Conservation (phyloP, 2,797 vertebrate species). For the Melanotaenia nigrans region DNA sequence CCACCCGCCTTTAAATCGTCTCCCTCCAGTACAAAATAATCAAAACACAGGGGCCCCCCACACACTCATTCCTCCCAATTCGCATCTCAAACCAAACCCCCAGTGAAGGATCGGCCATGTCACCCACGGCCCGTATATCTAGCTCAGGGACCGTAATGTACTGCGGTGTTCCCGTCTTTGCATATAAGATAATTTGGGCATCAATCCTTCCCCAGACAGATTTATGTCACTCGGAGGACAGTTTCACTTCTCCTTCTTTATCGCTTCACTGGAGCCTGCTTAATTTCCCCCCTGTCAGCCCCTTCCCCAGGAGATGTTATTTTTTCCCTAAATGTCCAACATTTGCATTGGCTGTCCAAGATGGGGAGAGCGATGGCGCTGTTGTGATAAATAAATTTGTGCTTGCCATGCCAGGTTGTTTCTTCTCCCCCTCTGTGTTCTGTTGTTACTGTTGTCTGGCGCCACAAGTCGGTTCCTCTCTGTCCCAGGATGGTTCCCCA, state of each 20-base stretch:
- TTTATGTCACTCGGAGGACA: slow-evolving; percentile 99
- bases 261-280: slow-evolving; percentile 99
- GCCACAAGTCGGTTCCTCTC: slow-evolving; percentile 74
- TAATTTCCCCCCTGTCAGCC: slow-evolving; percentile 98
- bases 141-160: slow-evolving; percentile 91
- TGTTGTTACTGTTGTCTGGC: slow-evolving; percentile 75
- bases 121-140: slow-evolving; percentile 94
- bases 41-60: slow-evolving; percentile 87
- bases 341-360: slow-evolving; percentile 91
- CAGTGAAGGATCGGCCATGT: slow-evolving; percentile 94
- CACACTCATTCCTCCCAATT: slow-evolving; percentile 68
- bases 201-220: slow-evolving; percentile 97
- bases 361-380: slow-evolving; percentile 83
- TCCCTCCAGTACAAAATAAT: slow-evolving; percentile 93
- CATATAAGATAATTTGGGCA: slow-evolving; percentile 99
- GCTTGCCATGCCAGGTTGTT: slow-evolving; percentile 77
- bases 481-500: slow-evolving; percentile 81
- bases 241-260: slow-evolving; percentile 99
- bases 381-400: slow-evolving; percentile 88
- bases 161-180: slow-evolving; percentile 97
- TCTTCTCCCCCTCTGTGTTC: slow-evolving; percentile 74
- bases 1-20: slow-evolving; percentile 65
- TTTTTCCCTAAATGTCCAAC: slow-evolving; percentile 97
- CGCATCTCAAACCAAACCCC: slow-evolving; percentile 91
- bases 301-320: slow-evolving; percentile 96